Evolutionary conservation across 2,888 invertebrate species (phyloP).

Genomic region (Automeris io): DNA sequence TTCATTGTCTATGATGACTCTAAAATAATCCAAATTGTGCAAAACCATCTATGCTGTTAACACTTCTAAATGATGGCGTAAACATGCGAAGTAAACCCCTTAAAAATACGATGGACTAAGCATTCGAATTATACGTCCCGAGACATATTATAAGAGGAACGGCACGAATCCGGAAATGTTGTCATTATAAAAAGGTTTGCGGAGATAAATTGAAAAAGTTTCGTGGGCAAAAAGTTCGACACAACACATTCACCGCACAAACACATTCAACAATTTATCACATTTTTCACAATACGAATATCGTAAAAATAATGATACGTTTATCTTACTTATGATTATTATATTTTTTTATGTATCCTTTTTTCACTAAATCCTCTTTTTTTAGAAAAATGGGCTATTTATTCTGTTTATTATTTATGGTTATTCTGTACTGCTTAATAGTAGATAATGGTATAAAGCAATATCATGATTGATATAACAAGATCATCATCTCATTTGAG

Average conservation of each 20-base stretch:
- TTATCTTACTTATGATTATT: no score
- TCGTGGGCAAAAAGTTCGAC: slow-evolving; percentile 9
- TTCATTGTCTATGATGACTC: no score
- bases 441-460: no score
- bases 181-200: slow-evolving; percentile 14
- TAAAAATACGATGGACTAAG: neutral
- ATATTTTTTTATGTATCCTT: no score
- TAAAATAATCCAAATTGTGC: neutral
- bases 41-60: neutral
- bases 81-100: neutral
- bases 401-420: no score
- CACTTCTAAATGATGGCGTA: neutral
- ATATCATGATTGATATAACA: no score
- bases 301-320: no score
- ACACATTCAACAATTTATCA: slow-evolving; percentile 10
- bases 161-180: slow-evolving; percentile 7
- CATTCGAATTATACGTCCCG: slow-evolving; percentile 6
- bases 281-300: slow-evolving; percentile 10
- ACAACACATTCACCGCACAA: slow-evolving; percentile 11
- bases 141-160: neutral
- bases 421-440: no score
- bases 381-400: no score
- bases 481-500: no score
- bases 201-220: slow-evolving; percentile 14
- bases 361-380: no score